Conservation (phyloP, 1,140 invertebrate species). For the Procambarus clarkii region DNA sequence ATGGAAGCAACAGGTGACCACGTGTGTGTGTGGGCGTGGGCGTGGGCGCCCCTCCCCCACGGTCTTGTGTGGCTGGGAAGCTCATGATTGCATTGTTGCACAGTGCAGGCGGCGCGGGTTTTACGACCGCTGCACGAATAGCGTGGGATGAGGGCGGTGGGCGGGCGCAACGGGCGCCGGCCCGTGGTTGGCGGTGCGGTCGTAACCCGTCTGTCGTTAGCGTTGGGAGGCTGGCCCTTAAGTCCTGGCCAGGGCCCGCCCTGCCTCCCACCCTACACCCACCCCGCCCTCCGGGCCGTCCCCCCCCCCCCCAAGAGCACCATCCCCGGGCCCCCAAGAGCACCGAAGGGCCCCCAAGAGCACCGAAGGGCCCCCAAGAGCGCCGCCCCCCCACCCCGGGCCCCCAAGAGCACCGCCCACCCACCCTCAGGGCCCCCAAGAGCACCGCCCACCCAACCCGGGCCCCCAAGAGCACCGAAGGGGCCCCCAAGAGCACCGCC, state of each 20-base stretch:
- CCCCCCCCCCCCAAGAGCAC: too few relatives aligned
- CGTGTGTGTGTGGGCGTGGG: conserved; percentile 17
- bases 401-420: too few relatives aligned
- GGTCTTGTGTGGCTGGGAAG: conserved; percentile 45
- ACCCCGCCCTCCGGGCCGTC: too few relatives aligned
- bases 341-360: too few relatives aligned
- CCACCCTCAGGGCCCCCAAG: too few relatives aligned
- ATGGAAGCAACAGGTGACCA: conserved; percentile 34
- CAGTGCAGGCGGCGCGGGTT: conserved; percentile 42
- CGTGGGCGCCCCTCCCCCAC: conserved; percentile 26
- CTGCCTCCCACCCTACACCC: neutral
- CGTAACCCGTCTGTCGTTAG: conserved; percentile 50
- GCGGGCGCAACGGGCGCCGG: conserved; percentile 55
- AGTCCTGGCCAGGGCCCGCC: conserved; percentile 32
- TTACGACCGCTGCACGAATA: conserved; percentile 56
- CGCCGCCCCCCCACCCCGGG: too few relatives aligned
- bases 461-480: too few relatives aligned
- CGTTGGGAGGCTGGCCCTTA: conserved; percentile 32
- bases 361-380: too few relatives aligned
- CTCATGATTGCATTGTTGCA: conserved; percentile 60
- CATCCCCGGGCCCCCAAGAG: too few relatives aligned
- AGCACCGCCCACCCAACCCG: too few relatives aligned
- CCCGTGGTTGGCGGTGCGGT: conserved; percentile 52
- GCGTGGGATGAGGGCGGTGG: conserved; percentile 44
- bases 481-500: too few relatives aligned